Evolutionary conservation across 2,797 vertebrate species (phyloP).

Genomic region (Girardinus metallicus): DNA sequence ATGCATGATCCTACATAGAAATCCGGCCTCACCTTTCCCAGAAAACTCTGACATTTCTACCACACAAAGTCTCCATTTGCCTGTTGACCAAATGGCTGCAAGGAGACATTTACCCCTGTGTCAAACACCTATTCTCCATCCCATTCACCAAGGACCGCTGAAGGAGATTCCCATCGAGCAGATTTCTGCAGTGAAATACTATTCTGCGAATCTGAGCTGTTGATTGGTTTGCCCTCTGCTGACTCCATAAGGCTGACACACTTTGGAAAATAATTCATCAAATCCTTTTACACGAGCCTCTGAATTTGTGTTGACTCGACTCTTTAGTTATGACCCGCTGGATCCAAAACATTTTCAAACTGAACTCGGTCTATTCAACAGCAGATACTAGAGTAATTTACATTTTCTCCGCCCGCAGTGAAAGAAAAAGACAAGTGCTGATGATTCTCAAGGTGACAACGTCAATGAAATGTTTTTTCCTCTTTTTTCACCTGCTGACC

Average conservation of each 20-base stretch:
- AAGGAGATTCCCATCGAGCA: constrained; percentile 51
- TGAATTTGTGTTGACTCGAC: constrained; percentile 67
- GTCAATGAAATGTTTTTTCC: constrained; percentile 35
- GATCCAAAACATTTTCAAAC: constrained; percentile 64
- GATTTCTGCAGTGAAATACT: constrained; percentile 40
- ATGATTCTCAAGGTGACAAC: constrained; percentile 53
- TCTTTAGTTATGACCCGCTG: constrained; percentile 66
- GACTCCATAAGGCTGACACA: constrained; percentile 56
- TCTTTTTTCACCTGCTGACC: constrained; percentile 27
- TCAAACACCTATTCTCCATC: constrained; percentile 36
- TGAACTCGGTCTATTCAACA: constrained; percentile 56
- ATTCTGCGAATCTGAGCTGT: constrained; percentile 28
- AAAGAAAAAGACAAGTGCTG: constrained; percentile 33
- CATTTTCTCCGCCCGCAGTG: constrained; percentile 60
- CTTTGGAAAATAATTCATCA: constrained; percentile 75
- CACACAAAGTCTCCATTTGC: constrained; percentile 62
- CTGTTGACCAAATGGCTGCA: constrained; percentile 56
- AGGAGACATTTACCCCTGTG: constrained; percentile 46
- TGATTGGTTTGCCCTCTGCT: constrained; percentile 57
- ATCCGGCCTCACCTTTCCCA: constrained; percentile 49
- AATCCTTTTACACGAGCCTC: constrained; percentile 81
- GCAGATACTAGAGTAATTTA: constrained; percentile 56
- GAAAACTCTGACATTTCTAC: constrained; percentile 62
- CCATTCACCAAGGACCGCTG: constrained; percentile 46
- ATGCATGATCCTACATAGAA: constrained; percentile 44